Evolutionary conservation across 2,888 invertebrate genomes (phyloP).

Genomic region (Ceramica pisi): DNA sequence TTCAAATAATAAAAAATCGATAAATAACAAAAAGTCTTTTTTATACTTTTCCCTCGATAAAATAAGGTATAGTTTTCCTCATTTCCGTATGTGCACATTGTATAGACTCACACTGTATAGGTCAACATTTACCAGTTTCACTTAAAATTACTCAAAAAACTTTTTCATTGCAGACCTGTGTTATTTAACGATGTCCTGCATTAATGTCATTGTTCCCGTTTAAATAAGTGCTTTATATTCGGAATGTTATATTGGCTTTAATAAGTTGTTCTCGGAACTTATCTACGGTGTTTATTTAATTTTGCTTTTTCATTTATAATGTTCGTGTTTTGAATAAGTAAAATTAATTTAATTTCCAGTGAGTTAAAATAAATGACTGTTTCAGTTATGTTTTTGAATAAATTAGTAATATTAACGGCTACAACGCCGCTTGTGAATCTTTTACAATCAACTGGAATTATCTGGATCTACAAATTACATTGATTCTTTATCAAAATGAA

Average conservation of each 20-base stretch:
- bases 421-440: not conserved
- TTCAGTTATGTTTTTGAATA: conserved; percentile 12
- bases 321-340: conserved; percentile 51
- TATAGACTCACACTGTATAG: no score
- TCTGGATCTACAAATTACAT: not conserved
- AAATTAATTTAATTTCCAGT: conserved; percentile 2
- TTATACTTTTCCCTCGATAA: no score
- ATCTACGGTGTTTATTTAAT: conserved; percentile 11
- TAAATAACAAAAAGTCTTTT: no score
- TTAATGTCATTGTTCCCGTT: not conserved
- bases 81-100: no score
- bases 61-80: no score
- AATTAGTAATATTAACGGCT: conserved; percentile 10
- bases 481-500: not conserved
- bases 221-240: not conserved
- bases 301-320: conserved; percentile 9
- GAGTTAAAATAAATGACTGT: conserved; percentile 15
- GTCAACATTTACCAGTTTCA: no score
- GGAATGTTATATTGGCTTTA: not conserved
- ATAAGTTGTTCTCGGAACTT: not conserved
- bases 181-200: not conserved
- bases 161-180: no score
- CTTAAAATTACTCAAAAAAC: no score
- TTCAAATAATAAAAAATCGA: no score
- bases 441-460: not conserved